These are phyloP conservation scores for Embiotoca jacksoni DNA, from an alignment of 2,113 vertebrate species.

Conservation along the genomic window DNA sequence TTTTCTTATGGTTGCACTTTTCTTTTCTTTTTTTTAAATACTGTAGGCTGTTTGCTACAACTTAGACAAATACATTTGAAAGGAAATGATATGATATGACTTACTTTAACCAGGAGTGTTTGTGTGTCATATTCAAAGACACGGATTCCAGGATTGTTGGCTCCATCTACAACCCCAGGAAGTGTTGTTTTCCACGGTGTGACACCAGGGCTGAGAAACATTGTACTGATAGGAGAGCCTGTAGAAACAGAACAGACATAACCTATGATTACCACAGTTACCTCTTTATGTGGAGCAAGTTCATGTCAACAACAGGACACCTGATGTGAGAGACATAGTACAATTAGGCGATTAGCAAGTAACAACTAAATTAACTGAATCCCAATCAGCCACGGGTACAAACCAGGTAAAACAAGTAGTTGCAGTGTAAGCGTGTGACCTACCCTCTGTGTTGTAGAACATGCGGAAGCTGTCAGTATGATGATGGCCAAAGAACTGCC, in stretches of 20 bases:
- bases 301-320: not conserved
- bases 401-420: not conserved
- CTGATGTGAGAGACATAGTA: not conserved
- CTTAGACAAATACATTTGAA: not conserved
- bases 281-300: too few species aligned
- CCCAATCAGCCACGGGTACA: not conserved
- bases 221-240: conserved; percentile 87
- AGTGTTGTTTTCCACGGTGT: conserved; percentile 96
- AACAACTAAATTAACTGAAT: not conserved
- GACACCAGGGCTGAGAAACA: conserved; percentile 94
- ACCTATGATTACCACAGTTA: conserved; percentile 4
- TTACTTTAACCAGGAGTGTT: conserved; percentile 90
- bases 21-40: not conserved
- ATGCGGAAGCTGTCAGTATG: conserved; percentile 94
- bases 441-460: conserved; percentile 90
- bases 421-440: not conserved
- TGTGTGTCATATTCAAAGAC: conserved; percentile 88
- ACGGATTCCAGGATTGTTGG: conserved; percentile 96
- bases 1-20: not conserved
- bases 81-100: not conserved
- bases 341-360: not conserved
- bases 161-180: conserved; percentile 91
- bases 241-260: conserved; percentile 15
- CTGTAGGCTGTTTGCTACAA: not conserved
- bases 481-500: conserved; percentile 97